These are phyloP conservation scores for Nymphalis io DNA, from an alignment of 1,140 invertebrate species.

Conservation along the genomic window DNA sequence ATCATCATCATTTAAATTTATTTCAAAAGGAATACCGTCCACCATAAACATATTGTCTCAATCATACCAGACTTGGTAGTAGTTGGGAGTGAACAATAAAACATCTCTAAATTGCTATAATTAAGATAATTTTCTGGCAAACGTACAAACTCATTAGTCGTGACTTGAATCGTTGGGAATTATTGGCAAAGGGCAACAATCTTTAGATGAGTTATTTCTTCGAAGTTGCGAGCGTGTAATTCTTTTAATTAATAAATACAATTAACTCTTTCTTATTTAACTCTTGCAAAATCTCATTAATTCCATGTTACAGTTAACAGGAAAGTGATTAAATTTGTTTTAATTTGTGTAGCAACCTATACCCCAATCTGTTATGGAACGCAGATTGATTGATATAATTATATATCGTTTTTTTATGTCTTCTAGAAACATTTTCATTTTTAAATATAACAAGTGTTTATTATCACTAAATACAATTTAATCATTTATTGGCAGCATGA, in stretches of 20 bases:
- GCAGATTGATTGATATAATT: too few species aligned
- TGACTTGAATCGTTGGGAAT: slow-evolving; percentile 24
- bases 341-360: too few species aligned
- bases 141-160: slow-evolving; percentile 26
- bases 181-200: slow-evolving; percentile 23
- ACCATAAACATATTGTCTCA: neutral
- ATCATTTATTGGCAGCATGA: too few species aligned
- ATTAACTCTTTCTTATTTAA: neutral
- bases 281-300: neutral
- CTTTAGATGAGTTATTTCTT: slow-evolving; percentile 3
- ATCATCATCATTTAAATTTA: neutral
- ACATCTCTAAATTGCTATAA: slow-evolving; percentile 25
- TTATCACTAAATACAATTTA: too few species aligned
- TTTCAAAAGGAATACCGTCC: neutral
- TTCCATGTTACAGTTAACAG: too few species aligned
- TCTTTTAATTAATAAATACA: slow-evolving; percentile 7
- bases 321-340: too few species aligned
- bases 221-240: neutral
- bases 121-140: slow-evolving; percentile 34
- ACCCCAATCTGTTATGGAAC: too few species aligned
- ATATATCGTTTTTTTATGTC: too few species aligned
- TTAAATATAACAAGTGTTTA: too few species aligned
- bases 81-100: slow-evolving; percentile 11
- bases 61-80: neutral
- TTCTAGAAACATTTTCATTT: too few species aligned